These are phyloP conservation scores for Heterodera filipjevi DNA, from an alignment of 2,888 invertebrate species.

Conservation along the genomic window DNA sequence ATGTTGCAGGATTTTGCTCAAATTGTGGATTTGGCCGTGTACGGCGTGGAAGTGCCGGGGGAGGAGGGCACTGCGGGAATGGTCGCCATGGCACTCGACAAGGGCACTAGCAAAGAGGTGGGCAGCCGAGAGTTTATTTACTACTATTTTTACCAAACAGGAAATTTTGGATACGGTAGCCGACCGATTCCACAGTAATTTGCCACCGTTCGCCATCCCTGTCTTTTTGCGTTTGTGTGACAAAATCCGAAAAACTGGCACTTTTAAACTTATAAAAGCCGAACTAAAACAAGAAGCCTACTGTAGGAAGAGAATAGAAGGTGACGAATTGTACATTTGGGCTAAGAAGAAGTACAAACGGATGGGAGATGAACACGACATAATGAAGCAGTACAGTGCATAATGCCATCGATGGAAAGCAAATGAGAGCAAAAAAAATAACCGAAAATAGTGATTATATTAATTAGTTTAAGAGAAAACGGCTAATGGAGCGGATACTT, in stretches of 20 bases:
- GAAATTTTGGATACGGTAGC: slow-evolving; percentile 1
- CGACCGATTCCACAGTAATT: background rate
- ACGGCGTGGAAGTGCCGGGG: slow-evolving; percentile 1
- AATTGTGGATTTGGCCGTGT: slow-evolving; percentile 10
- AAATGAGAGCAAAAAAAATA: no score
- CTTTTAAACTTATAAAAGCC: slow-evolving; percentile 13
- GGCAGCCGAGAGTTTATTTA: no score
- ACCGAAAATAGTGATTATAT: no score
- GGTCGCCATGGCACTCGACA: background rate
- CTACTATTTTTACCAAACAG: no score
- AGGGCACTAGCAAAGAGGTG: background rate
- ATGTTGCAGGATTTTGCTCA: slow-evolving; percentile 73
- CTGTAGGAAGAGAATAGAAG: background rate
- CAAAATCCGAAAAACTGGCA: background rate
- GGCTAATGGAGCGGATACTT: no score
- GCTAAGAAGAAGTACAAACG: background rate
- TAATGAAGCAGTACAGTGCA: background rate
- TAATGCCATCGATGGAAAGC: no score
- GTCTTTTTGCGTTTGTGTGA: background rate
- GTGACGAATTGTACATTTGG: slow-evolving; percentile 6
- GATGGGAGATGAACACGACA: background rate
- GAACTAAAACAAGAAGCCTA: slow-evolving; percentile 1
- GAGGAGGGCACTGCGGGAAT: slow-evolving; percentile 12
- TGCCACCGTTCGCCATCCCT: slow-evolving; percentile 16
- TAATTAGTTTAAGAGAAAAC: no score